Evolutionary conservation across 1,140 invertebrate species (phyloP), one percentile per base, ranked within the genome.

Genomic region (Orius laevigatus): DNA sequence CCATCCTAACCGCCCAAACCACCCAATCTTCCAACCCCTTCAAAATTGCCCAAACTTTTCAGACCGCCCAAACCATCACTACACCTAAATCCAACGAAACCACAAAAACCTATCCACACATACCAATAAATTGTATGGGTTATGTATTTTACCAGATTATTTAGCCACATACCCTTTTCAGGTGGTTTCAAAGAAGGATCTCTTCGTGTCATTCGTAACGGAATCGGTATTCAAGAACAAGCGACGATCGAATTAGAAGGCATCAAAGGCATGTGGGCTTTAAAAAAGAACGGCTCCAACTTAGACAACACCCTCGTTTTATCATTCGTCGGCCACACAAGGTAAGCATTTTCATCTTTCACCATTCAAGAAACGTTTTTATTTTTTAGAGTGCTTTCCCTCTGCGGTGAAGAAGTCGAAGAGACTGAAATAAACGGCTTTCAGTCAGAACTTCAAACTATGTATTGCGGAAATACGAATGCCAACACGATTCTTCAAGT

Each of bases 101-200:
- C n/a, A n/a, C n/a, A n/a, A n/a, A n/a, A n/a, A n/a, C n/a, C n/a
- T n/a, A n/a, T n/a, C n/a, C n/a, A n/a, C 10, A 20, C 6, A 10
- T 6, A 15, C 15, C 9, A 45, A 45, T 20, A 45, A 9, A 9
- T 45, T 45, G 18, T 45, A 41, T n/a, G n/a, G n/a, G n/a, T n/a
- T n/a, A n/a, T n/a, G n/a, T n/a, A n/a, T n/a, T n/a, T n/a, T n/a
- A n/a, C n/a, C n/a, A n/a, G n/a, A n/a, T n/a, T n/a, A n/a, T n/a
- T n/a, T n/a, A n/a, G n/a, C n/a, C n/a, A n/a, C n/a, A n/a, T n/a
- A n/a, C n/a, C n/a, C 52, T 55, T 52, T 51, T 36, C 42, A 71
- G 81, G 89, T 35, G 84, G 83, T n/a, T 93, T 83, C 61, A 96
- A 97, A 66, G 94, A 97, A 69, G 95, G 95, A 1, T 95, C 92